A percentile compares a stretch with the other conserved stretches of the same genome.
These are phyloP conservation scores for Hipposideros armiger DNA, from an alignment of 2,113 vertebrate species.

Conservation along the genomic window DNA sequence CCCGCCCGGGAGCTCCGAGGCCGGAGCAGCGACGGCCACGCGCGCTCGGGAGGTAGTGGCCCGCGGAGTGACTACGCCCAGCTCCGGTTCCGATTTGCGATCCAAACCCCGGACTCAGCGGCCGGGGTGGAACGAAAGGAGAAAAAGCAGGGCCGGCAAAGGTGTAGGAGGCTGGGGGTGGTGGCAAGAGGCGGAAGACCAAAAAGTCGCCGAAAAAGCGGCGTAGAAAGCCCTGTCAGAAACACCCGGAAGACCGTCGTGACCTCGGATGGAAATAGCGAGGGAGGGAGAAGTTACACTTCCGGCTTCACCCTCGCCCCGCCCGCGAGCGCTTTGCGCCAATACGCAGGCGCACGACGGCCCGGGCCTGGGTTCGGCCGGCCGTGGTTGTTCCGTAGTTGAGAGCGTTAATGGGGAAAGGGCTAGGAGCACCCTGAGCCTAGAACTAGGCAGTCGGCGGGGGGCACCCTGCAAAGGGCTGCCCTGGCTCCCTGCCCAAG, in stretches of 20 bases:
- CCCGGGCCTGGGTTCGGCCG: rapidly evolving
- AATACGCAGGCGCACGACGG: neutral
- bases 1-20: neutral
- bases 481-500: rapidly evolving
- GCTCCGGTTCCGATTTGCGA: neutral
- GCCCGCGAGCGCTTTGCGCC: rapidly evolving
- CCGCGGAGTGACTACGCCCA: neutral
- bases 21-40: neutral
- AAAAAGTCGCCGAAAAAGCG: constrained; percentile 42
- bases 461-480: rapidly evolving
- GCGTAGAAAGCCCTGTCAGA: constrained; percentile 2
- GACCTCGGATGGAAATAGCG: constrained; percentile 65
- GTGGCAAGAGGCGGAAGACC: constrained; percentile 50
- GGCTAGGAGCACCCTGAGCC: rapidly evolving
- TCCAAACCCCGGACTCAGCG: neutral
- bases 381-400: rapidly evolving
- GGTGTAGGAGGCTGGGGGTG: neutral
- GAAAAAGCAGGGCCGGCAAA: neutral
- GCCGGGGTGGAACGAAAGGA: neutral
- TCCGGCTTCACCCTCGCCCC: neutral
- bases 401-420: rapidly evolving
- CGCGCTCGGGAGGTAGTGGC: neutral
- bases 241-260: constrained; percentile 60
- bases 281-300: rapidly evolving
- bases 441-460: rapidly evolving